Evolutionary conservation across 2,888 invertebrate species (phyloP).

Genomic region (Sminthurinus aureus): DNA sequence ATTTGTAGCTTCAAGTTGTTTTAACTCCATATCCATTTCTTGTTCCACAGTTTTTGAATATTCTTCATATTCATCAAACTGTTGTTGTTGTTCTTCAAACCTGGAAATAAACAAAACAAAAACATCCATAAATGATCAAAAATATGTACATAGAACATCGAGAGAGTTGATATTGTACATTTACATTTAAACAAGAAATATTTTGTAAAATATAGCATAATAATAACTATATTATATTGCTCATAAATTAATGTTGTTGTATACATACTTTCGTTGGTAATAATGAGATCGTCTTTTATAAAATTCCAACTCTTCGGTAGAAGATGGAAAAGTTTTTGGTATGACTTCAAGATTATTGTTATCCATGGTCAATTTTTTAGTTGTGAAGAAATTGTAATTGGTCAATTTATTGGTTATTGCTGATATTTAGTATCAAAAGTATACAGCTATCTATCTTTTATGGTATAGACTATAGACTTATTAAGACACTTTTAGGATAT

Average conservation of each 20-base stretch:
- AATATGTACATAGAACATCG: background rate
- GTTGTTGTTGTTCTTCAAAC: constrained; percentile 82
- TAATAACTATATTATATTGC: background rate
- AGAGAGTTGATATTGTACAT: background rate
- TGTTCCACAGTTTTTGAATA: constrained; percentile 91
- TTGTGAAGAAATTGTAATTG: background rate
- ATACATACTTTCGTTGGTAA: constrained; percentile 75
- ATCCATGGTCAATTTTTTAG: constrained; percentile 61
- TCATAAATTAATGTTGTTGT: no score
- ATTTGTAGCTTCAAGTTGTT: constrained; percentile 86
- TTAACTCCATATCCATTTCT: constrained; percentile 91
- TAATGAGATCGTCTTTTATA: constrained; percentile 77
- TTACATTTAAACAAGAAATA: background rate
- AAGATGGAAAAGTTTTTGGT: constrained; percentile 52
- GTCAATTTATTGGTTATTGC: background rate
- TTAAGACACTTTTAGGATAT: background rate
- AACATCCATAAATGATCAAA: background rate
- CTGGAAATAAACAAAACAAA: constrained; percentile 63
- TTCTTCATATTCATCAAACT: constrained; percentile 92
- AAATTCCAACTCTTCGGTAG: constrained; percentile 64
- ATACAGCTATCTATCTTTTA: no score
- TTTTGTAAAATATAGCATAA: background rate
- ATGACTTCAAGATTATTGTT: constrained; percentile 64
- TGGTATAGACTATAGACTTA: background rate
- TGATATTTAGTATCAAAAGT: background rate